Percentiles rank a stretch among this genome's conserved stretches.
phyloP scores from a whole-genome alignment of 2,113 vertebrate species.

The Callipepla squamata region DNA sequence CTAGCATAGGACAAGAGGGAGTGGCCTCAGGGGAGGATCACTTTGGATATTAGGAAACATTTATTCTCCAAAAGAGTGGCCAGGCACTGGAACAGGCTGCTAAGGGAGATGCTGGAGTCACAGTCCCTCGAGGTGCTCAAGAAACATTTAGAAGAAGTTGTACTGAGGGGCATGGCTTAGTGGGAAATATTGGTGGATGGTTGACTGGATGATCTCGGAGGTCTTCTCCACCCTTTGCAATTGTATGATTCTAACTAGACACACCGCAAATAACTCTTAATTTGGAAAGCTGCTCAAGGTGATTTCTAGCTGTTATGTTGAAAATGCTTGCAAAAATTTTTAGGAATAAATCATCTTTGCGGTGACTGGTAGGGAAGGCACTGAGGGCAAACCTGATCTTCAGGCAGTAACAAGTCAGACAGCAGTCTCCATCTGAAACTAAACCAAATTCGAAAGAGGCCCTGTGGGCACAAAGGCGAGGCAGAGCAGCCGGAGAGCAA shows the following conservation, averaged over 20 bases:
- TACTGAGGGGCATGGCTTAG: too few species aligned
- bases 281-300: background rate
- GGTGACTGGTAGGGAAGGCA: background rate
- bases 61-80: too few species aligned
- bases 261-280: background rate
- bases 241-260: background rate
- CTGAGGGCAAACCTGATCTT: background rate
- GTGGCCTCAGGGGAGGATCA: too few species aligned
- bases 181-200: background rate
- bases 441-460: background rate
- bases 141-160: too few species aligned
- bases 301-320: background rate
- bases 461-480: background rate
- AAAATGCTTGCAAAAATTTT: background rate
- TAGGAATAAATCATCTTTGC: background rate
- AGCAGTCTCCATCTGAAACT: background rate
- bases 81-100: too few species aligned
- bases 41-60: too few species aligned
- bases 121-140: too few species aligned
- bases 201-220: background rate
- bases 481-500: background rate
- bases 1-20: too few species aligned
- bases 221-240: background rate
- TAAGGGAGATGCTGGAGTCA: too few species aligned
- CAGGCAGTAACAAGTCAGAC: background rate